Conservation (phyloP, 2,888 invertebrate species). For the Seira ritae region DNA sequence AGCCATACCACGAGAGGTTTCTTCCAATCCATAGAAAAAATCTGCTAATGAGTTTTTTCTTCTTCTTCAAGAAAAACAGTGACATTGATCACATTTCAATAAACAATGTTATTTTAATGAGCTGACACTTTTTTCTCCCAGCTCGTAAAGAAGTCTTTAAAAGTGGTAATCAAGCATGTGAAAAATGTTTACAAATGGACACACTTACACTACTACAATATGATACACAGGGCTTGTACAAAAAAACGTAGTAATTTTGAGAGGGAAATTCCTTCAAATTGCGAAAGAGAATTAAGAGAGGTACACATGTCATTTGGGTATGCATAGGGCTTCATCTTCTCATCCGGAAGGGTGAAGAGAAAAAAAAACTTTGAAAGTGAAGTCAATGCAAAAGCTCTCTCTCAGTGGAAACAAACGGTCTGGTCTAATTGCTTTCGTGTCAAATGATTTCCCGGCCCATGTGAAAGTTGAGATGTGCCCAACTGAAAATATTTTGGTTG, state of each 20-base stretch:
- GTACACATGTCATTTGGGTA: slow-evolving; percentile 40
- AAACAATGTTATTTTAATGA: slow-evolving; percentile 71
- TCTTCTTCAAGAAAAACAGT: slow-evolving; percentile 30
- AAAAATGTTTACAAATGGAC: slow-evolving; percentile 28
- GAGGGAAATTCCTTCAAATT: background rate
- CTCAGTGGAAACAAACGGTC: slow-evolving; percentile 48
- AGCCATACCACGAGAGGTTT: no score
- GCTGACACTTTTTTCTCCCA: slow-evolving; percentile 62
- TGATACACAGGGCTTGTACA: no score
- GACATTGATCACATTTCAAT: slow-evolving; percentile 69
- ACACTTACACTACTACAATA: slow-evolving; percentile 16
- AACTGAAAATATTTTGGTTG: slow-evolving; percentile 73
- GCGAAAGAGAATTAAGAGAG: background rate
- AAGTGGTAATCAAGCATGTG: slow-evolving; percentile 25
- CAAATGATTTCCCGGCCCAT: slow-evolving; percentile 74
- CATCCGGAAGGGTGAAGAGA: slow-evolving; percentile 34
- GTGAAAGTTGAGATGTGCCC: slow-evolving; percentile 72
- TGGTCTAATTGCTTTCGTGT: slow-evolving; percentile 74
- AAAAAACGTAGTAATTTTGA: background rate
- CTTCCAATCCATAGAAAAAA: slow-evolving; percentile 39
- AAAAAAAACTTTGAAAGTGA: background rate
- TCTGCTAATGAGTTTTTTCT: slow-evolving; percentile 70
- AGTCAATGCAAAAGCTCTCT: background rate
- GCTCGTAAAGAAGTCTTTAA: slow-evolving; percentile 18
- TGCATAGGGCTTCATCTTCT: slow-evolving; percentile 3